These are phyloP conservation scores for Physocephala rufipes DNA, from an alignment of 2,888 invertebrate species.

Conservation along the genomic window DNA sequence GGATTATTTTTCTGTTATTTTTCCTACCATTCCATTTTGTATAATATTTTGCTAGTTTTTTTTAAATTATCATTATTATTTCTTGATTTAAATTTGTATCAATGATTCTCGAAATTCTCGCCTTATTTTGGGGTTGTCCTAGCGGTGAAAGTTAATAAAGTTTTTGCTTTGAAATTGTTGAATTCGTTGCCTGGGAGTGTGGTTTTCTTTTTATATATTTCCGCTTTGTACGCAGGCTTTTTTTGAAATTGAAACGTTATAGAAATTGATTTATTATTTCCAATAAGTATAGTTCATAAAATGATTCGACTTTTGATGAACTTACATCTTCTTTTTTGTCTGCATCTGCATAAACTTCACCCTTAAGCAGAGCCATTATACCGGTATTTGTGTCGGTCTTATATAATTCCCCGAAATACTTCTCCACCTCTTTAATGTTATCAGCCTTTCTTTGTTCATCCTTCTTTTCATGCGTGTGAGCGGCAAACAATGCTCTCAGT, in stretches of 20 bases:
- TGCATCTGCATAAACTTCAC: conserved; percentile 35
- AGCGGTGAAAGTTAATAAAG: conserved; percentile 28
- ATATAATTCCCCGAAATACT: conserved; percentile 45
- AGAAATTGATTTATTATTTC: background rate
- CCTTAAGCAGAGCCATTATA: conserved; percentile 41
- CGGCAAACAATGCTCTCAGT: conserved; percentile 8
- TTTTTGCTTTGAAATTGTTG: conserved; percentile 17
- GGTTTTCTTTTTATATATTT: conserved; percentile 12
- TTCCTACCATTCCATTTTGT: too few species aligned
- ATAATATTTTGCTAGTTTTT: too few species aligned
- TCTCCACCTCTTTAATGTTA: conserved; percentile 40
- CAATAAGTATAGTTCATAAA: background rate
- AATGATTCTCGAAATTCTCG: background rate
- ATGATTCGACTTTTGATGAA: background rate
- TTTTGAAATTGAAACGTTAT: background rate
- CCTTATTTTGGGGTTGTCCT: conserved; percentile 25
- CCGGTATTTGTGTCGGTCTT: conserved; percentile 50
- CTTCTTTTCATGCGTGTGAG: background rate
- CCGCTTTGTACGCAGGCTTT: background rate
- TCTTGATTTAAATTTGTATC: too few species aligned
- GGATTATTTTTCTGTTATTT: too few species aligned
- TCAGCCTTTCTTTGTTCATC: background rate
- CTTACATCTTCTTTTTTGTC: conserved; percentile 31
- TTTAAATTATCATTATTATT: too few species aligned
- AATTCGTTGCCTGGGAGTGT: conserved; percentile 13